Evolutionary conservation across 2,888 invertebrate genomes (phyloP).

Genomic region (Lathronympha strigana): DNA sequence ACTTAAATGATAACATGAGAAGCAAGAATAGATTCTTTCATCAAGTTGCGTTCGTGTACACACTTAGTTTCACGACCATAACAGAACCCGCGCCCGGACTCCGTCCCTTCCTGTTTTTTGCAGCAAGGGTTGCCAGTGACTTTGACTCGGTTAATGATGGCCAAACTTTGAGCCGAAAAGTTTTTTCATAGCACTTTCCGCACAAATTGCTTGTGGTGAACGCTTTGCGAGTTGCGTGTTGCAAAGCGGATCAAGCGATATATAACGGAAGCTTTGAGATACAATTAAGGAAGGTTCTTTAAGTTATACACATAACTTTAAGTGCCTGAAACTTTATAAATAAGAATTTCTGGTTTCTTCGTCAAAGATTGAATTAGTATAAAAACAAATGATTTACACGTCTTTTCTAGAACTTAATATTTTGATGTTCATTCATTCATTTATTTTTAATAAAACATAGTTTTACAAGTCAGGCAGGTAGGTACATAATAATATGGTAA

Average conservation of each 20-base stretch:
- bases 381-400: no score
- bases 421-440: no score
- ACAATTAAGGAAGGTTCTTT: no score
- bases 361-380: no score
- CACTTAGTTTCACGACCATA: constrained; percentile 3
- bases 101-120: constrained; percentile 22
- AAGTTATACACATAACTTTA: not conserved
- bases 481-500: no score
- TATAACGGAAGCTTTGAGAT: not conserved
- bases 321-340: not conserved
- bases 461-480: no score
- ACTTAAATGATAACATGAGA: not conserved
- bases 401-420: no score
- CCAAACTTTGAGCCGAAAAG: constrained; percentile 37
- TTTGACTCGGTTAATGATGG: constrained; percentile 39
- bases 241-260: constrained; percentile 3
- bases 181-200: constrained; percentile 28
- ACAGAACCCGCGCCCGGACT: constrained; percentile 11
- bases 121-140: constrained; percentile 38
- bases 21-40: not conserved
- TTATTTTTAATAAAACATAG: no score
- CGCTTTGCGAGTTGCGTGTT: constrained; percentile 10
- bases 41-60: not conserved
- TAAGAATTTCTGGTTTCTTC: no score
- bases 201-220: constrained; percentile 33